These are phyloP conservation scores for Ophioderma brevispina DNA, from an alignment of 35 echinoderm and acorn worm genomes.

Conservation along the genomic window DNA sequence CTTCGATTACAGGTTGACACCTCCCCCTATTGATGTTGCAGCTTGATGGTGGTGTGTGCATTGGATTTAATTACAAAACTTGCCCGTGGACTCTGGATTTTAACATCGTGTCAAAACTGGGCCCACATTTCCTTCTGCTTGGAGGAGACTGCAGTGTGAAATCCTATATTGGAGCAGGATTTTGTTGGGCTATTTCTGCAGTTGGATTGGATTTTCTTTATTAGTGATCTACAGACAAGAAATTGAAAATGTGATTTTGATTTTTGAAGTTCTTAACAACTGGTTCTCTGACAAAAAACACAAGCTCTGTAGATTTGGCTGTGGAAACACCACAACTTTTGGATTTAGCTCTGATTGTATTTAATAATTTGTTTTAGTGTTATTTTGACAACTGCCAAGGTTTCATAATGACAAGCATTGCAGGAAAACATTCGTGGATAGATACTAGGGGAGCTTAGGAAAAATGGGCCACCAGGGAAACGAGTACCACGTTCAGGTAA, in stretches of 20 bases:
- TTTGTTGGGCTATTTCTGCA: background rate
- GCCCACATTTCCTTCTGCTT: too few species aligned
- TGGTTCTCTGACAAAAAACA: too few species aligned
- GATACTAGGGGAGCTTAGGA: background rate
- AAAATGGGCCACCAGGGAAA: background rate
- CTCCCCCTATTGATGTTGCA: background rate
- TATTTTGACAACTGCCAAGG: background rate
- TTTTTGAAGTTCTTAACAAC: too few species aligned
- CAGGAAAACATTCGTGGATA: background rate
- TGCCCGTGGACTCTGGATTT: too few species aligned
- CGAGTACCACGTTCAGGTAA: background rate
- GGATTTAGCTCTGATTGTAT: background rate
- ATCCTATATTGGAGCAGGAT: too few species aligned
- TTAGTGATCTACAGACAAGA: background rate
- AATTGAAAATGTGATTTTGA: background rate
- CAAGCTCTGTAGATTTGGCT: too few species aligned
- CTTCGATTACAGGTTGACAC: background rate
- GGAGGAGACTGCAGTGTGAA: too few species aligned
- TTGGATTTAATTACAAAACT: background rate
- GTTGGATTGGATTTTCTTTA: background rate
- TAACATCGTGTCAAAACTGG: too few species aligned
- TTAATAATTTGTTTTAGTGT: background rate
- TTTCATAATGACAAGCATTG: background rate
- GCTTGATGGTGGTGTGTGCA: background rate
- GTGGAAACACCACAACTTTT: too few species aligned